A percentile compares a stretch with the other conserved stretches of the same genome.
phyloP scores from a whole-genome alignment of 2,888 invertebrate genomes.

The Epirrita christyi region DNA sequence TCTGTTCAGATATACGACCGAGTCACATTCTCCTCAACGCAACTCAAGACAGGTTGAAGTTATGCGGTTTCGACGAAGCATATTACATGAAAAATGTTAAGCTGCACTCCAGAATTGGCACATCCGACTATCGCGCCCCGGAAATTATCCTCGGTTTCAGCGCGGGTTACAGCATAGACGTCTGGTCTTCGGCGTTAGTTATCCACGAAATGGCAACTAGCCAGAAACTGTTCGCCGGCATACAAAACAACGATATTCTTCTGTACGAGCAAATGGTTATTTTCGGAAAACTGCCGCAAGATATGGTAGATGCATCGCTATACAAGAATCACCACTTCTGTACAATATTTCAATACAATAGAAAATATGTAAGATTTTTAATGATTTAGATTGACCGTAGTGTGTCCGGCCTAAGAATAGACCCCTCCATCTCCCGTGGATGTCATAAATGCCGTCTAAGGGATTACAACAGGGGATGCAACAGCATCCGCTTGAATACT shows the following conservation, averaged over 20 bases:
- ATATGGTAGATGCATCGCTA: conserved; percentile 50
- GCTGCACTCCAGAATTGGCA: conserved; percentile 46
- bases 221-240: conserved; percentile 47
- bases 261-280: conserved; percentile 56
- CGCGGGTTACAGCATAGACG: conserved; percentile 55
- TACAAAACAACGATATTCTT: conserved; percentile 53
- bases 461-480: too few relatives aligned
- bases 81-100: conserved; percentile 30
- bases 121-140: conserved; percentile 59
- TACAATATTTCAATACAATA: conserved; percentile 44
- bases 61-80: conserved; percentile 65
- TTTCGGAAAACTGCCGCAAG: conserved; percentile 49
- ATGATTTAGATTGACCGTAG: too few relatives aligned
- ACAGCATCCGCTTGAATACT: too few relatives aligned
- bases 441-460: too few relatives aligned
- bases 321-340: conserved; percentile 45
- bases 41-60: conserved; percentile 48
- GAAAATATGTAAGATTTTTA: conserved; percentile 36
- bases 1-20: conserved; percentile 62
- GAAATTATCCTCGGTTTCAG: conserved; percentile 64
- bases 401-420: too few relatives aligned
- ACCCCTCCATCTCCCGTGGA: too few relatives aligned
- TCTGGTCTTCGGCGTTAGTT: conserved; percentile 65
- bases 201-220: conserved; percentile 64
- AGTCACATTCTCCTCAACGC: conserved; percentile 59